Evolutionary conservation across 2,888 invertebrate genomes (phyloP), one percentile per base, ranked within the genome.

Genomic region (Tachina grossa): DNA sequence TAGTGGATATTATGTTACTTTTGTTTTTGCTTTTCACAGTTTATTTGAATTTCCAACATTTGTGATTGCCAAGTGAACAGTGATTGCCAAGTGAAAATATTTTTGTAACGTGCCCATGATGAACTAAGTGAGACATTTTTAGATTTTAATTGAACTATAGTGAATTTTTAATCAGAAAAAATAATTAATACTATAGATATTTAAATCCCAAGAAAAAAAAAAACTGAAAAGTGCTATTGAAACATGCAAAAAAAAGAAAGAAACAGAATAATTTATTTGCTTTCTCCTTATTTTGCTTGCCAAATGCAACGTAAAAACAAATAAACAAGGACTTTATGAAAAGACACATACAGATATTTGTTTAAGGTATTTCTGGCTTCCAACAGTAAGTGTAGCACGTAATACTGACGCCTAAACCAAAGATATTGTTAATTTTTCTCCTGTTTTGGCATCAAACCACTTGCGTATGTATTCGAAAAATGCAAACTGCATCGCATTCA

Each of bases 271-370:
- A 77, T n/a, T 65, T 53, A 14, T 74, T 49, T 31, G 14, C 57
- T 80, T 55, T 13, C 19, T 14, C 1, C 13, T 41, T 43, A 14
- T 13, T 19, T 68, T 61, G n/a, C 16, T 75, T 71, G 74, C 59
- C 78, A 78, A 83, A 83, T 71, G 16, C n/a, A 76, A 74, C 49
- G 22, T 71, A 22, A 47, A 11, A 47, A 53, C 10, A 79, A 79
- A 61, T 63, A 41, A 45, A 68, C 41, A 16, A 9, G 39, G 14
- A 9, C 51, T 61, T 22, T 51, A 55, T 41, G 51, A 77, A 75
- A 63, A n/a, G n/a, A n/a, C n/a, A n/a, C n/a, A n/a, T n/a, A n/a
- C 57, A 71, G 59, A 66, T 45, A 74, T 51, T 55, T 57, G 47
- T 45, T 65, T 47, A 47, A 71, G 14, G 53, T 79, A 79, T 55